Evolutionary conservation across 1,140 invertebrate genomes (phyloP), one percentile per base, ranked within the genome.

Genomic region (Drosophila truncata): DNA sequence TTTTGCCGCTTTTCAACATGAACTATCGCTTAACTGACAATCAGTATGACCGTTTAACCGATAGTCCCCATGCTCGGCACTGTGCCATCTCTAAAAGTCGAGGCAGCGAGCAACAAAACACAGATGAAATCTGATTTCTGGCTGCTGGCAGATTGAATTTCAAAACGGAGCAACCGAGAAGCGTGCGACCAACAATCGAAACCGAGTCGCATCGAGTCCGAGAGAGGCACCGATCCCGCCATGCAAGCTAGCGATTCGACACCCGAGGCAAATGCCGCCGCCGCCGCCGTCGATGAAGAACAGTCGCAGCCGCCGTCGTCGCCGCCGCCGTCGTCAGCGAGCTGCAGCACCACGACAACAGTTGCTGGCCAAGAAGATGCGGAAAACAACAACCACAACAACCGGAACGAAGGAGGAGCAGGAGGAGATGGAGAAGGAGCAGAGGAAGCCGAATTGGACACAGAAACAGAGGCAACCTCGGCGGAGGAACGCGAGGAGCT

Each of bases 401-500:
- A 52, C 8, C 44, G 9, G 13, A 46, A 25, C 7, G 20, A 5
- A 42, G 41, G 10, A 11, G 39, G 39, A 3, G 39, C 9, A n/a
- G 8, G 2, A n/a, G n/a, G n/a, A n/a, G n/a, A n/a, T n/a, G n/a
- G n/a, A n/a, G 20, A 2, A 16, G 55, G 16, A 27, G 31, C 39
- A 7, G 33, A 42, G 10, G 64, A 33, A 0, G 20, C 10, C 2
- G 27, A 37, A 2, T 27, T 9, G n/a, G 46, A 33, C 7, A 41
- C 23, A 13, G 27, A 33, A 10, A 25, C 14, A 4, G 58, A 57
- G 10, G 37, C 46, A 5, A 31, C 50, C 23, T 58, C 85, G 20
- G 92, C 54, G 13, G 63, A 90, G 20, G 92, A 93, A 64, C 80
- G 78, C 25, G 81, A 85, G n/a, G 94, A 94, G 71, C 83, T 92